Conservation (phyloP, 2,888 invertebrate genomes). For the Aporophyla nigra region DNA sequence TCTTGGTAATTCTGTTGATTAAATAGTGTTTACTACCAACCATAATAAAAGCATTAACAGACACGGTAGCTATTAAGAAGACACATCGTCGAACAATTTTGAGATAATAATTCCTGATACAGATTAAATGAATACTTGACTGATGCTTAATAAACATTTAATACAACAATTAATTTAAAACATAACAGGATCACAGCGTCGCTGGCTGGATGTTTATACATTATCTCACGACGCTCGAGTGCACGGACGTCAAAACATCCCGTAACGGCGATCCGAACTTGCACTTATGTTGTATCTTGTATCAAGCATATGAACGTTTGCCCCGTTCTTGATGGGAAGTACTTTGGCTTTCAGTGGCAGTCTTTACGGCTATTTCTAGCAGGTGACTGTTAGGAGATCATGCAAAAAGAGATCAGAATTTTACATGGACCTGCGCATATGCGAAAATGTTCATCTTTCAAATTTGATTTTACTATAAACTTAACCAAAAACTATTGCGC, state of each 20-base stretch:
- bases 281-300: conserved; percentile 23
- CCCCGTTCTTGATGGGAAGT: not conserved
- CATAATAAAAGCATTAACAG: not conserved
- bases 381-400: not conserved
- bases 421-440: not conserved
- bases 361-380: not conserved
- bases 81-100: conserved; percentile 5
- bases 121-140: conserved; percentile 26
- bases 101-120: conserved; percentile 9
- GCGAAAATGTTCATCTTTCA: not conserved
- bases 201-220: conserved; percentile 70
- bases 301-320: conserved; percentile 36
- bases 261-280: conserved; percentile 46
- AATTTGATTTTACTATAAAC: not conserved
- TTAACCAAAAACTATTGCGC: not conserved
- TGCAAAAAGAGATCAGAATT: not conserved
- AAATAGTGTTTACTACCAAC: not conserved
- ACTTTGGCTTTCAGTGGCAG: not conserved
- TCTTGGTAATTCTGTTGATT: not conserved
- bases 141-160: conserved; percentile 38
- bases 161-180: conserved; percentile 58
- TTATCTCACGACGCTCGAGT: conserved; percentile 67
- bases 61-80: not conserved
- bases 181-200: conserved; percentile 62
- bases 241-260: conserved; percentile 70